Base-by-base conservation (phyloP, 2,797 vertebrate species). In the Linurgus olivaceus region DNA sequence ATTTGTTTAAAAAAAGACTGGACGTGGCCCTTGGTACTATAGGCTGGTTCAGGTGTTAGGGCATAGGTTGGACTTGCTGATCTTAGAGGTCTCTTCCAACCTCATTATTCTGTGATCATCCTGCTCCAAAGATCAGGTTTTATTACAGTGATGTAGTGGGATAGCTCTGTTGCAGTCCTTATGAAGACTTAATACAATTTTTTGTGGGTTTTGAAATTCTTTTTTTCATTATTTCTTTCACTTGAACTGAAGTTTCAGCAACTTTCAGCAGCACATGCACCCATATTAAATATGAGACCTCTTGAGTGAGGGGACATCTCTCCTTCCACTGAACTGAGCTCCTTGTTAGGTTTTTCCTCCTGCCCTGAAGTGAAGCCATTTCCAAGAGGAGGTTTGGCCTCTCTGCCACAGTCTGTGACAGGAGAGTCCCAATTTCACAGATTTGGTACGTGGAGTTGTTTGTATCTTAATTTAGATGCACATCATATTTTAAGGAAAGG, bases 341-440 rank as follows among this genome's bases (percentile, higher is more conserved):
- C 23, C 63, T 50, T 26, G n/a, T 48, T 16, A 54, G 44, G 10
- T 18, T 66, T 70, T 38, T n/a, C 24, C 31, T 31, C 37, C 45
- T 63, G 38, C 19, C 14, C 28, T 33, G 45, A n/a, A 17, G 24
- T 3, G 15, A 40, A 67, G 47, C 15, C 6, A 29, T 37, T 66
- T 47, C 28, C 31, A 28, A n/a, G 25, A 16, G 31, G 8, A 44
- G 13, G 14, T 72, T 33, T 72, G n/a, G 17, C 55, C 15, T 8
- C 23, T 63, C 37, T 35, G 25, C 81, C 21, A 7, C 19, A 6
- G 33, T 8, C 61, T 31, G 0, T 44, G 61, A 11, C 26, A 54
- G 52, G 13, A 26, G 28, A 50, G 7, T 38, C 24, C 17, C 2
- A 0, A 0, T 61, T 35, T 25, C 5, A 4, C 54, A 28, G 0